A percentile compares a stretch with the other conserved stretches of the same genome.
Evolutionary conservation across 2,113 vertebrate genomes (phyloP).

Genomic region (Percina caprodes): DNA sequence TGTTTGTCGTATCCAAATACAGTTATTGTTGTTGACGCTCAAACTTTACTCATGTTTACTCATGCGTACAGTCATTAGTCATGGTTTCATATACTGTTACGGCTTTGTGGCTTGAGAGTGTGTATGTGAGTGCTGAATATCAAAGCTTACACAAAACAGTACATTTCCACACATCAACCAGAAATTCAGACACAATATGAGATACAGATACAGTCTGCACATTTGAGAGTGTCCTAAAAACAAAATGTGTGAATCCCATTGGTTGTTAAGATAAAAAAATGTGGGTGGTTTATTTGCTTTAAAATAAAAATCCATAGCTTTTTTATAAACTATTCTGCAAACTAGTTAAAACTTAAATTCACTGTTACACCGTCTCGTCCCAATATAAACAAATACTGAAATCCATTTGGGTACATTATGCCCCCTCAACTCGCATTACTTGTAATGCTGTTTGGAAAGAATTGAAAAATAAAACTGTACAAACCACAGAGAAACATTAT

Average conservation of each 20-base stretch:
- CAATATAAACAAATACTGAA: conserved; percentile 1
- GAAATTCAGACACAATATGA: conserved; percentile 34
- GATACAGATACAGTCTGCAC: conserved; percentile 1
- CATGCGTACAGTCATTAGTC: conserved; percentile 82
- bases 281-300: not conserved
- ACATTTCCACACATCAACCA: conserved; percentile 55
- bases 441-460: conserved; percentile 25
- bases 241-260: not conserved
- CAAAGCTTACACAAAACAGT: conserved; percentile 68
- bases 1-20: conserved; percentile 46
- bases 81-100: conserved; percentile 81
- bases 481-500: conserved; percentile 31
- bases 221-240: not conserved
- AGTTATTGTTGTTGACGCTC: conserved; percentile 74
- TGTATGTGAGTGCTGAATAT: conserved; percentile 69
- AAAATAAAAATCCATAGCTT: not conserved
- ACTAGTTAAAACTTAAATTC: not conserved
- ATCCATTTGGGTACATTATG: not conserved
- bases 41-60: conserved; percentile 74
- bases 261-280: not conserved
- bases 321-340: not conserved
- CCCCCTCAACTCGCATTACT: conserved; percentile 40
- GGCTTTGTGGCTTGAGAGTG: conserved; percentile 80
- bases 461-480: conserved; percentile 9
- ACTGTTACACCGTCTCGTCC: not conserved